Evolutionary conservation across 1,140 invertebrate species (phyloP), one percentile per base, ranked within the genome.

Genomic region (Bombus soroeensis): DNA sequence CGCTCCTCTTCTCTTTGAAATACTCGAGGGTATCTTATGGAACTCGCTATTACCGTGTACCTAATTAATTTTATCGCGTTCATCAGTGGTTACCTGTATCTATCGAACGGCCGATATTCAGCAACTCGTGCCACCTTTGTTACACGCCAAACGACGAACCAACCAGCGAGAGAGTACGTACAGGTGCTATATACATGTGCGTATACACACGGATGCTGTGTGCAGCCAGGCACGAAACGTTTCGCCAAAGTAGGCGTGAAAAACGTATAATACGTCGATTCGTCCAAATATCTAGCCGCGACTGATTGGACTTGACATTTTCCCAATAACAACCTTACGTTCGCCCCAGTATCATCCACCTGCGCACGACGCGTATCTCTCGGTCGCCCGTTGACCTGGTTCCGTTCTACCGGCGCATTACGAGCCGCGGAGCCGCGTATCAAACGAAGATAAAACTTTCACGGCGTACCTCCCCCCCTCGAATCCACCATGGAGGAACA

Each of bases 301-400:
- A 84, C 66, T 89, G 80, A 89, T 89, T 79, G 86, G 70, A 66
- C 79, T 76, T 76, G 88, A 85, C 86, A 76, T 88, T 90, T 90
- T 71, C n/a, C 75, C 86, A 86, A 90, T 89, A 90, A 89, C 88
- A 77, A 81, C 57, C 70, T 77, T 64, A 34, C 70, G 53, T 70
- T 68, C 8, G 10, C 22, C n/a, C 39, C 68, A 3, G 41, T 28
- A 81, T 75, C 88, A 78, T 89, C 68, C 81, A 89, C 85, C 88
- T 89, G 64, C 57, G 62, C 59, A 59, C 59, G 62, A 68, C 74
- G 73, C 57, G 59, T 72, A 62, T 68, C 32, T 34, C 68, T 76
- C 71, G 43, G 32, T 32, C 66, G 80, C 79, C 59, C 81, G 68
- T 83, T 87, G 89, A 89, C 89, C 89, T 66, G 88, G 82, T 90